Evolutionary conservation across 2,888 invertebrate species (phyloP).

Genomic region (Apotomis capreana): DNA sequence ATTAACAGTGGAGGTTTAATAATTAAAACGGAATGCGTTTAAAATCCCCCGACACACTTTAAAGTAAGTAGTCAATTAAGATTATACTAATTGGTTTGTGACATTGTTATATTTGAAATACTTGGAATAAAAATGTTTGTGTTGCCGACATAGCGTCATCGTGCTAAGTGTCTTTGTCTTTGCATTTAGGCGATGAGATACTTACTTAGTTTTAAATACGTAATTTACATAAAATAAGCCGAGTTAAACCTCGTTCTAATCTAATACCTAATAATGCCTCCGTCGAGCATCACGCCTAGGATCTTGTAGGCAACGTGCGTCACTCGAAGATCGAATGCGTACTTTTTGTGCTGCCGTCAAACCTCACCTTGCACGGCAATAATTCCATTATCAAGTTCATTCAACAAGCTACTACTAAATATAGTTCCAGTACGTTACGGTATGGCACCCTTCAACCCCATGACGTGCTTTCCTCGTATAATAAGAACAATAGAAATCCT

Average conservation of each 20-base stretch:
- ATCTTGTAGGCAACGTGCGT: conserved; percentile 34
- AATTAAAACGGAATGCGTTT: conserved; percentile 29
- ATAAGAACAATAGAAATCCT: conserved; percentile 2
- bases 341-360: conserved; percentile 41
- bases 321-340: conserved; percentile 38
- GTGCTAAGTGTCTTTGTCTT: conserved; percentile 7
- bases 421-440: conserved; percentile 11
- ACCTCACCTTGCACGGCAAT: conserved; percentile 40
- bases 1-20: conserved; percentile 13
- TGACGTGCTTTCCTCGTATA: conserved; percentile 12
- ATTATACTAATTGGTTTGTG: conserved; percentile 19
- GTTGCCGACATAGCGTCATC: background rate
- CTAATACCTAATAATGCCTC: conserved; percentile 32
- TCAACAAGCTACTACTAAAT: conserved; percentile 30
- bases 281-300: conserved; percentile 31
- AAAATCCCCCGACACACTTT: conserved; percentile 29
- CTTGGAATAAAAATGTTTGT: conserved; percentile 6
- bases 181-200: conserved; percentile 11
- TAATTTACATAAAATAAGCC: conserved; percentile 8
- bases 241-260: conserved; percentile 33
- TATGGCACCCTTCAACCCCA: conserved; percentile 11
- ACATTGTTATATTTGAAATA: conserved; percentile 12
- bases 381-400: conserved; percentile 42
- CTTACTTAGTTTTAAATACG: background rate
- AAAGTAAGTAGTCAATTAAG: conserved; percentile 28